Evolutionary conservation across 2,888 invertebrate species (phyloP).

Genomic region (Margaritifera margaritifera): DNA sequence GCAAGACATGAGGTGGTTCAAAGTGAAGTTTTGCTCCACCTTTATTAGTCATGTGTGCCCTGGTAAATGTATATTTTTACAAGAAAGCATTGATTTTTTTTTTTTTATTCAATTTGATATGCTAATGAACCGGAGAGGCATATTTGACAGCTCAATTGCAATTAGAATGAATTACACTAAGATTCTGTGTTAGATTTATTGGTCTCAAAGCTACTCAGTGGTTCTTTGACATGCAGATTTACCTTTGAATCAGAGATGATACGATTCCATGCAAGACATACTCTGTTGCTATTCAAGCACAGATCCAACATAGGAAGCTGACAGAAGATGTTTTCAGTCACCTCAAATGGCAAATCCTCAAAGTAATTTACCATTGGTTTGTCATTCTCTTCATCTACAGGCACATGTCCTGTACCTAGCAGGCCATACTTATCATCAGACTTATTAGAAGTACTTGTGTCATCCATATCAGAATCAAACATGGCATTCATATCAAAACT

Average conservation of each 20-base stretch:
- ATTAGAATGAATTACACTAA: no score
- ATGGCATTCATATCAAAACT: constrained; percentile 30
- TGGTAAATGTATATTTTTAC: no score
- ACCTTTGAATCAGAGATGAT: constrained; percentile 61
- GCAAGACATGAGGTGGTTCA: no score
- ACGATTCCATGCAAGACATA: constrained; percentile 62
- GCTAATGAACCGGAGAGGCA: no score
- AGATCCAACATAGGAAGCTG: constrained; percentile 64
- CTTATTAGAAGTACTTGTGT: constrained; percentile 8
- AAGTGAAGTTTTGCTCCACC: no score
- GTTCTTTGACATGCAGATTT: constrained; percentile 1
- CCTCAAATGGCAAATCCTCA: constrained; percentile 57
- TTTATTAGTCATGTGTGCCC: no score
- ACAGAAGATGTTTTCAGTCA: constrained; percentile 65
- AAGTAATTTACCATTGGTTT: constrained; percentile 45
- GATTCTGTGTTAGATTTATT: no score
- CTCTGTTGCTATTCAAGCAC: constrained; percentile 59
- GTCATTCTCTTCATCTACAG: constrained; percentile 9
- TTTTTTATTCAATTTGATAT: no score
- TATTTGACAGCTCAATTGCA: no score
- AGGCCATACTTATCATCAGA: constrained; percentile 50
- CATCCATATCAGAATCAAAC: constrained; percentile 39
- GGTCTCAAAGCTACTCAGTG: no score
- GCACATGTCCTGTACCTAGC: constrained; percentile 41
- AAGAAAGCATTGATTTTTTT: no score